Evolutionary conservation across 2,113 vertebrate genomes (phyloP), one percentile per base, ranked within the genome.

Genomic region (Copsychus sechellarum): DNA sequence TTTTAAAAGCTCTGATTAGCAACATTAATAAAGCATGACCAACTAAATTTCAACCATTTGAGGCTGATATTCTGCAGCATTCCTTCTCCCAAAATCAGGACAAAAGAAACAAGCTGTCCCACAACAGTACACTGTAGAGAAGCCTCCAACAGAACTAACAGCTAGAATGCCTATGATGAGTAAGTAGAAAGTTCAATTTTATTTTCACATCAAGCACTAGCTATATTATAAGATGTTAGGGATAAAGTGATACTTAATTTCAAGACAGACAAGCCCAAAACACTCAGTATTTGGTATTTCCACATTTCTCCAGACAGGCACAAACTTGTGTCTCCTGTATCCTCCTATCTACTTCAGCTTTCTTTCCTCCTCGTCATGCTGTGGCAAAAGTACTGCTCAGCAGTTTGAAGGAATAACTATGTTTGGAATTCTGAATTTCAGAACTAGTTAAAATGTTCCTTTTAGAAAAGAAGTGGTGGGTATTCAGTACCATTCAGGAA

Each of bases 1-100:
- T 65, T 92, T 73, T 42, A 54, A 72, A 80, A 90, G n/a, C 33
- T 61, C 36, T 76, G 28, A 94, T 96, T 90, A 86, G n/a, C 66
- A 85, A 50, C 1, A n/a, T 81, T 81, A 95, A 77, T 54, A 78
- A 90, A 93, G 36, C 71, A 57, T 29, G 16, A 85, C 54, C 80
- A 92, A 69, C 31, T 69, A 73, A 56, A 91, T 89, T 81, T 78
- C 33, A 73, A 42, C 31, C 50, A 56, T 61, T 77, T 69, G n/a
- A 80, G 40, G 36, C 6, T 50, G n/a, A 40, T 57, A 53, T 20
- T 83, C 33, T 66, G 51, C 51, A 81, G 33, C 17, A 61, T 40
- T 50, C 9, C 11, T 54, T 88, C 77, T 80, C 24, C 28, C 28
- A 57, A 88, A 88, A 76, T 48, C 31, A 65, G 50, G 54, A 57